Evolutionary conservation across 2,113 vertebrate genomes (phyloP).

Genomic region (Carettochelys insculpta): DNA sequence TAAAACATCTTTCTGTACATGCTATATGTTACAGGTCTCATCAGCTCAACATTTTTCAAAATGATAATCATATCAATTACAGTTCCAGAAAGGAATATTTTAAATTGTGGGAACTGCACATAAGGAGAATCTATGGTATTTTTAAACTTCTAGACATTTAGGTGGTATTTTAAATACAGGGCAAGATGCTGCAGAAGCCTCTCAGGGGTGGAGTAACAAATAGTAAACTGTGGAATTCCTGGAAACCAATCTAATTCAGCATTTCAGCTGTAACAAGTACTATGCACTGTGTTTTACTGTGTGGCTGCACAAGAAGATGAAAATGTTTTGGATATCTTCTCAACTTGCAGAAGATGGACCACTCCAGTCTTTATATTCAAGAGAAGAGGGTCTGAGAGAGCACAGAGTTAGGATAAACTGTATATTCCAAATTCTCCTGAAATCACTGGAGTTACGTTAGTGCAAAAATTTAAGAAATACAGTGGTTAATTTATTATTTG

Average conservation of each 20-base stretch:
- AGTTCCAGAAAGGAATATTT: not conserved
- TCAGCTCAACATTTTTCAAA: not conserved
- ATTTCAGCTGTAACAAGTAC: accelerated
- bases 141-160: not conserved
- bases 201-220: not conserved
- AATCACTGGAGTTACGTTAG: not conserved
- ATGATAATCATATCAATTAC: not conserved
- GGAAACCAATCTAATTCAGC: not conserved
- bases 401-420: accelerated
- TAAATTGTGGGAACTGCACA: not conserved
- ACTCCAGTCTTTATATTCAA: not conserved
- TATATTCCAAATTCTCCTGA: not conserved
- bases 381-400: not conserved
- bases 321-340: not conserved
- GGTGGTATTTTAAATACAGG: not conserved
- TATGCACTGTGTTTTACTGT: not conserved
- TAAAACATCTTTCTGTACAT: not conserved
- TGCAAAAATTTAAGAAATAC: not conserved
- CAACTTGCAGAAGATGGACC: accelerated
- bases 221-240: not conserved
- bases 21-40: accelerated
- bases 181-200: not conserved
- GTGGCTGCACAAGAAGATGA: not conserved
- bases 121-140: not conserved
- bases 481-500: accelerated